Base-by-base conservation (phyloP, 2,113 vertebrate genomes). In the Scophthalmus maximus region DNA sequence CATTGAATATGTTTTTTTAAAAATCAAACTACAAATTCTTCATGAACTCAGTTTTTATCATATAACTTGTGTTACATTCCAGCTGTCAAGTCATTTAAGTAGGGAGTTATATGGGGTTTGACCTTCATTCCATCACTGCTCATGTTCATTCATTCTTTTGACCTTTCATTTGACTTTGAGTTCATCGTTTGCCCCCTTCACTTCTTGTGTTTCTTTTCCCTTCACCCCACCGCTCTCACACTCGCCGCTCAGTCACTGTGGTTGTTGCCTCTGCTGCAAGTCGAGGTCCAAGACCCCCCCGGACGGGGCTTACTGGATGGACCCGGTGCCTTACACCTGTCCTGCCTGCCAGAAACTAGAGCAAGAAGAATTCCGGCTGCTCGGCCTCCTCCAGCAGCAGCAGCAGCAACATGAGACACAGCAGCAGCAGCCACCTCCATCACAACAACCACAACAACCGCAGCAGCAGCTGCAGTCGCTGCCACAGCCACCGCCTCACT, bases 341-440 rank as follows among this genome's bases (percentile, higher is more conserved):
- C 91, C 90, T 10, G 83, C 85, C 76, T 93, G 92, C 79, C 89
- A 89, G 85, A 82, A 79, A 74, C 79, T 88, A 79, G 85, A 88
- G 76, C 81, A 81, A 6, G 81, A 86, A 0, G 70, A 87, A 73
- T 72, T 81, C 26, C 79, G 70, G 73, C 73, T 32, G 51, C 83
- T 73, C 30, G 42, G 53, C 59, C 73, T 79, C 4, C 56, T 38
- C n/a, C 51, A 20, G 23, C 44, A 26, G 15, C 34, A 42, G 27
- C 47, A 68, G 22, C 59, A 57, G 38, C 73, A 69, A 18, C n/a
- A 55, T 29, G 64, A 79, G n/a, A 23, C 58, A 0, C 22, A 59
- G 60, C 55, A 74, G 12, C 78, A 73, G 23, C 71, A 64, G 50
- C 60, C 60, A 32, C 38, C 73, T 11, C 30, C 40, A 51, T 15